These are phyloP conservation scores for Trididemnum miniatum DNA, from an alignment of 23 tunicate genomes.

Conservation along the genomic window DNA sequence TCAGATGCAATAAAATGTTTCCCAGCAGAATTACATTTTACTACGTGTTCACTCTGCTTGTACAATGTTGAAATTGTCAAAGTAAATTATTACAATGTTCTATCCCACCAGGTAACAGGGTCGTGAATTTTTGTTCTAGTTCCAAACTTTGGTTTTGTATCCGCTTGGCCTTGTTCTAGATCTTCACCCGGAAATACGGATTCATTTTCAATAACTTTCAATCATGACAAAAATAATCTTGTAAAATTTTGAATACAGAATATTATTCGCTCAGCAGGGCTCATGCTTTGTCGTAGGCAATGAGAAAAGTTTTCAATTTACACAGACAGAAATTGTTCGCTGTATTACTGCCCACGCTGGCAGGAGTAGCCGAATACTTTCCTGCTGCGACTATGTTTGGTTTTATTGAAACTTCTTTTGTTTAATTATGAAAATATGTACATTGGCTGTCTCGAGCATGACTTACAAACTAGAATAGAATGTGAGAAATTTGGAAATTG, in stretches of 20 bases:
- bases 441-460: neutral
- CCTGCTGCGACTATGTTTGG: no score
- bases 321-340: neutral
- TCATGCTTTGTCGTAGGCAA: neutral
- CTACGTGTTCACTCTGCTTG: no score
- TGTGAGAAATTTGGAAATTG: neutral
- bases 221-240: neutral
- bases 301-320: neutral
- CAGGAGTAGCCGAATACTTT: no score
- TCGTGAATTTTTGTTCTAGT: neutral
- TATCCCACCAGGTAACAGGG: no score
- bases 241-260: neutral
- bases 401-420: neutral
- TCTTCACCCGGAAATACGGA: conserved; percentile 3
- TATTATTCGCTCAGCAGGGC: conserved; percentile 4
- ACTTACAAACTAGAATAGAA: neutral
- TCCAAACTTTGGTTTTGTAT: neutral
- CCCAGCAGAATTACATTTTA: no score
- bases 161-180: neutral
- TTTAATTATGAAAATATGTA: neutral
- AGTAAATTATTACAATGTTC: no score
- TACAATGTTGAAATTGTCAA: no score
- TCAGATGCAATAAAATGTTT: no score
- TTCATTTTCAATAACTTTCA: neutral
- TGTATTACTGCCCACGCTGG: neutral